These are phyloP conservation scores for Nannospalax galili DNA, from an alignment of 2,113 vertebrate species.

Conservation along the genomic window DNA sequence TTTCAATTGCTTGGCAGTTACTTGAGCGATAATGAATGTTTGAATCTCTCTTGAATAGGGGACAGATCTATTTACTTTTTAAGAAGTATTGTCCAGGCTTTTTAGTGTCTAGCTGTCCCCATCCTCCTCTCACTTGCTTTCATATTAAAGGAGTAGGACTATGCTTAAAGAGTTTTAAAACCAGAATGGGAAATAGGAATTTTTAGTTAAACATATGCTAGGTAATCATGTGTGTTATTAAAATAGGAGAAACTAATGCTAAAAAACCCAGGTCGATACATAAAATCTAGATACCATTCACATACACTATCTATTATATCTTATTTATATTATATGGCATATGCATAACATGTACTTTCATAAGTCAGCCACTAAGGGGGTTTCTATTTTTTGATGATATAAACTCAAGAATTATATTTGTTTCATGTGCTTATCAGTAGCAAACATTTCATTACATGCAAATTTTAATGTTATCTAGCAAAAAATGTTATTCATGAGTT, in stretches of 20 bases:
- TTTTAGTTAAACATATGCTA: constrained; percentile 49
- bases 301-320: background rate
- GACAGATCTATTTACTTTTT: constrained; percentile 61
- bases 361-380: constrained; percentile 43
- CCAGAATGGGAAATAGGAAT: constrained; percentile 4
- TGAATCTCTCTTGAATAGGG: constrained; percentile 53
- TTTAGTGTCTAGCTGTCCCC: constrained; percentile 5
- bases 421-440: constrained; percentile 24
- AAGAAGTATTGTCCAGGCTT: constrained; percentile 50
- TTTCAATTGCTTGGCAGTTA: constrained; percentile 63
- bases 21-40: constrained; percentile 63
- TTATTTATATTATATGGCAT: constrained; percentile 6
- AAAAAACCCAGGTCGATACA: constrained; percentile 38
- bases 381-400: constrained; percentile 56
- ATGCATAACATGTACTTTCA: constrained; percentile 57
- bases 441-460: constrained; percentile 64
- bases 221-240: background rate
- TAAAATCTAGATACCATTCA: background rate
- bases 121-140: background rate
- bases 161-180: constrained; percentile 44
- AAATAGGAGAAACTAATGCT: constrained; percentile 34
- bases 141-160: constrained; percentile 47
- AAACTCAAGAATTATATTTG: constrained; percentile 59
- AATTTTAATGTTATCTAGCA: constrained; percentile 76
- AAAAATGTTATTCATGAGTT: constrained; percentile 61